Base-by-base conservation (phyloP, 2,113 vertebrate genomes). In the Dendrocopos noguchii region DNA sequence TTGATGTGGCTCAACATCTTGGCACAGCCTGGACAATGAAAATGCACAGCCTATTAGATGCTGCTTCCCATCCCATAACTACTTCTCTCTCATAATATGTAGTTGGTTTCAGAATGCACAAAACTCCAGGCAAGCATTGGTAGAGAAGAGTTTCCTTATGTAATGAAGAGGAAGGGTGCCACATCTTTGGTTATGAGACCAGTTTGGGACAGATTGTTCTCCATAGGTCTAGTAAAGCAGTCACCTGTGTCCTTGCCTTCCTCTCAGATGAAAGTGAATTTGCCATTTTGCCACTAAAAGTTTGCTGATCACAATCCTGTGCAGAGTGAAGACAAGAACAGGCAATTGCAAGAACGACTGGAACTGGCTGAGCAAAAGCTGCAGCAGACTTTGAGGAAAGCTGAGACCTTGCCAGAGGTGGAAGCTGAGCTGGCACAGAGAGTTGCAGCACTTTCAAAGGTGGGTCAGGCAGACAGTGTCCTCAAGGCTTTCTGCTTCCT, bases 351-450 rank as follows among this genome's bases (percentile, higher is more conserved):
- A 83, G 99, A 99, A 82, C 98, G 99, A 71, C 96, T 99, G 91
- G 99, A 99, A 87, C 87, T 99, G 87, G 99, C 99, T 1, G 99
- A 99, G 91, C 99, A 99, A 92, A 99, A 99, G 97, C 97, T 99
- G 79, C 99, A 99, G 96, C 99, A 99, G 97, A 99, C 99, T 19
- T 97, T 99, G 89, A 97, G 99, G n/a, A 99, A 99, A 94, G 99
- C 99, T 1, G 99, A 99, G 97, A 99, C 99, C 3, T 97, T 99
- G 61, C 99, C 99, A 0, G 99, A 99, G 96, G 99, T 99, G 96
- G 99, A 99, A 88, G 99, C 99, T 0, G 99, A 99, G 96, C 97
- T 99, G 33, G 99, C 99, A 9, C 99, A 99, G 97, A 98, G 99
- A 84, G 99, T 99, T 21, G 99, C 98, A 1, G 99, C 99, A 4